phyloP scores from a whole-genome alignment of 2,797 vertebrate species.

The Mus minutoides region DNA sequence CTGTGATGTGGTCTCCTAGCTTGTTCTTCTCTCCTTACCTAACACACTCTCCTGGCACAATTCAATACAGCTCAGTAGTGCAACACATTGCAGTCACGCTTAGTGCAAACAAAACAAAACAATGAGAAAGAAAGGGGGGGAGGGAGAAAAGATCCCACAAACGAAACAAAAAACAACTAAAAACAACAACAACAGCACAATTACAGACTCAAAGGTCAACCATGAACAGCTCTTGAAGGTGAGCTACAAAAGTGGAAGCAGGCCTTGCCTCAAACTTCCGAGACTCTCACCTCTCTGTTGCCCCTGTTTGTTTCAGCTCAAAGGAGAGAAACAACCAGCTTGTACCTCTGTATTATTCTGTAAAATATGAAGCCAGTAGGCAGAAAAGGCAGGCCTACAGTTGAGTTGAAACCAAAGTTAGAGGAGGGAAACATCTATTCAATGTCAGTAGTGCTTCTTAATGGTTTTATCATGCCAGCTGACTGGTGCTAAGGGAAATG shows the following conservation, averaged over 20 bases:
- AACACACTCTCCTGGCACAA: constrained; percentile 82
- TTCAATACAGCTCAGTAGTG: constrained; percentile 90
- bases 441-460: constrained; percentile 88
- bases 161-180: constrained; percentile 42
- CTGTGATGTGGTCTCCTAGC: constrained; percentile 62
- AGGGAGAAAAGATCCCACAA: neutral
- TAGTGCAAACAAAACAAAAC: constrained; percentile 89
- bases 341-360: constrained; percentile 58
- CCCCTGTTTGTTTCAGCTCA: constrained; percentile 73
- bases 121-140: constrained; percentile 80
- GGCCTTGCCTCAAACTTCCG: constrained; percentile 76
- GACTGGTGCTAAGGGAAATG: constrained; percentile 72
- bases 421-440: constrained; percentile 79
- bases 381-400: constrained; percentile 79
- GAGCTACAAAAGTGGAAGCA: constrained; percentile 78
- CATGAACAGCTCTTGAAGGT: constrained; percentile 81
- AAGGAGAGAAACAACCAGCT: constrained; percentile 74
- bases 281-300: constrained; percentile 78
- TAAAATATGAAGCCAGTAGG: constrained; percentile 66
- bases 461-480: constrained; percentile 73
- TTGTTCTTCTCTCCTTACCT: constrained; percentile 73
- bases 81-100: constrained; percentile 90
- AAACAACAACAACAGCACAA: constrained; percentile 53
- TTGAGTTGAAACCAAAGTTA: constrained; percentile 73
- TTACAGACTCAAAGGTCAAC: constrained; percentile 84